Evolutionary conservation across 30 jellyfish, hydroid and myxozoan species (phyloP).

Genomic region (Mastigias papua): DNA sequence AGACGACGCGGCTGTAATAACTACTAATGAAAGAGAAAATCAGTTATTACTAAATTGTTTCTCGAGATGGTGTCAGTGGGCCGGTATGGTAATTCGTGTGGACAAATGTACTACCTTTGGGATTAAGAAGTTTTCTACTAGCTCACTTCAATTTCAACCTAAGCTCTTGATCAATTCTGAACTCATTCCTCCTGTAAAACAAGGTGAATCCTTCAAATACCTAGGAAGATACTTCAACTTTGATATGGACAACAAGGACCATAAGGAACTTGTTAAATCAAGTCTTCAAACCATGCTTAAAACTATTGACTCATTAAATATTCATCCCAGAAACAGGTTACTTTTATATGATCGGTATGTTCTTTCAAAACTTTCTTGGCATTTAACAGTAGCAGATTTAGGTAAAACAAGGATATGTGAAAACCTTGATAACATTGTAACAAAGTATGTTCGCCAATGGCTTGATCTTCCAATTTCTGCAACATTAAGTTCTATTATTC

Average conservation of each 20-base stretch:
- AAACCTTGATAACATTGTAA: background rate
- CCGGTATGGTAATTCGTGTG: background rate
- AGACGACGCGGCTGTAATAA: background rate
- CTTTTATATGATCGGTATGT: background rate
- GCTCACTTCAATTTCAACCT: background rate
- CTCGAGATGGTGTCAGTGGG: background rate
- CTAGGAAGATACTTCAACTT: background rate
- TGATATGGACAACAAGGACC: background rate
- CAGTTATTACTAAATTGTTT: background rate
- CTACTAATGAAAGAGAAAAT: background rate
- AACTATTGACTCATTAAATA: background rate
- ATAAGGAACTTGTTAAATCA: background rate
- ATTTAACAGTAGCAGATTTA: background rate
- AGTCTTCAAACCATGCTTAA: background rate
- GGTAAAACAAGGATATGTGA: background rate
- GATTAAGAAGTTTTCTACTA: background rate
- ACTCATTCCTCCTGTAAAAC: background rate
- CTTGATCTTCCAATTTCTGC: background rate
- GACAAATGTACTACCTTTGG: background rate
- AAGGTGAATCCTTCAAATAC: background rate
- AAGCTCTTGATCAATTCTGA: background rate
- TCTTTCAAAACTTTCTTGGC: conserved; percentile 12
- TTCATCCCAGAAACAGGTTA: background rate
- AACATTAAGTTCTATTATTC: background rate
- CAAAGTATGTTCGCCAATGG: conserved; percentile 6